Evolutionary conservation across 2,797 vertebrate genomes (phyloP), one percentile per base, ranked within the genome.

Genomic region (Eleutherodactylus coqui): DNA sequence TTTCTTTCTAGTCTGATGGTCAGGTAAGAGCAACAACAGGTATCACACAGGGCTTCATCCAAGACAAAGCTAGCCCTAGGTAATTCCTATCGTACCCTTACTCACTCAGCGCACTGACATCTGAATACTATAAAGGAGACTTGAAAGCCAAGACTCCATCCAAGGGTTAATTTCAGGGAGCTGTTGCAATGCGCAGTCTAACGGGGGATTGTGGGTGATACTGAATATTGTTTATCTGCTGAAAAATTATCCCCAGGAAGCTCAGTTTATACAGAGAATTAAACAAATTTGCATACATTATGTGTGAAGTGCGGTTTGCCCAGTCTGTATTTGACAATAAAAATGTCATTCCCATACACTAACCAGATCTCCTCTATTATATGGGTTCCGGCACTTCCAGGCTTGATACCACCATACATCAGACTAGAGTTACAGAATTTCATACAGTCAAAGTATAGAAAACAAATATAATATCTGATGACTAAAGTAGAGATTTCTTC

Each of bases 221-320:
- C 10, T 73, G 70, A 73, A 73, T 73, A 73, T 73, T 73, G 70
- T 73, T 73, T 73, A 73, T 43, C 70, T 41, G 3, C 70, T 45
- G 41, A 82, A 85, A 90, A 85, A 73, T 5, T 10, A 41, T 87
- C 41, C 70, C n/a, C 70, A 88, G 53, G 45, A 75, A 85, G 70
- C 70, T 27, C 5, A 73, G 41, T 43, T 73, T 73, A 32, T 21
- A 27, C 55, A 14, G 27, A 73, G 70, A 73, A 73, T 73, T 73
- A 73, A 73, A 73, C 21, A 45, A 73, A 73, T 73, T 73, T 73
- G 24, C 70, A 73, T 73, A 73, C 38, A 73, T 43, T 73, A 43
- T n/a, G 38, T 45, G 41, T 73, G 24, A 73, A 73, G 38, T 73
- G 70, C 5, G 70, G 70, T 41, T 36, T 41, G 36, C 10, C n/a